Evolutionary conservation across 2,797 vertebrate genomes (phyloP), one percentile per base, ranked within the genome.

Genomic region (Periparus ater): DNA sequence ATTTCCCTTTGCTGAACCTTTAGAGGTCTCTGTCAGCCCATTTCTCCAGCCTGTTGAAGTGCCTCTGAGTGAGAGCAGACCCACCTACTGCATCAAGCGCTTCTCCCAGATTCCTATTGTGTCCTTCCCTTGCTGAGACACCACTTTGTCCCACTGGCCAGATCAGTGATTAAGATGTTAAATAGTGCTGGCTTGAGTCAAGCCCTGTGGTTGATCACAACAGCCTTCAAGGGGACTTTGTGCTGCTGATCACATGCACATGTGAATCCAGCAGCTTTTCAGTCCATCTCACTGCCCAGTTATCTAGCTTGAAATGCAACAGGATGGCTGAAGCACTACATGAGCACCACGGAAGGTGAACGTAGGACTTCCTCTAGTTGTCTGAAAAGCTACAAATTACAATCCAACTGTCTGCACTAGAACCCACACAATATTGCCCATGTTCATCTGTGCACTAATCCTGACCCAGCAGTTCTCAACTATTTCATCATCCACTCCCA

Each of bases 271-370:
- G 36, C 14, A 88, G 22, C 13, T 74, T 80, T 45, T 62, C 51
- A 55, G 34, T 13, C 25, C 20, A 61, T 13, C 38, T 68, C 48
- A 62, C 27, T 30, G 22, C 60, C 19, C 27, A 55, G 10, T 55
- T 48, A 55, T 15, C 40, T 30, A 54, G 23, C 18, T n/a, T 67
- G 25, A 86, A 81, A 13, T 21, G 18, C 13, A 76, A 58, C 11
- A 82, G 29, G 10, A 34, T 51, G 42, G 22, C 12, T 75, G 38
- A 89, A 65, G 68, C 17, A 48, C 13, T 22, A 34, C 20, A 42
- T 5, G 2, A 76, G 27, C 11, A 65, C 30, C 51, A 80, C 0
- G 0, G 34, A 57, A 23, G 5, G 10, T 5, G 7, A 66, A 81
- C 3, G 1, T 0, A 17, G 17, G 19, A 34, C 18, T 78, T 87